A percentile compares a stretch with the other conserved stretches of the same genome.
phyloP scores from a whole-genome alignment of 64 coral and sea anemone genomes.

The Montipora cactus region DNA sequence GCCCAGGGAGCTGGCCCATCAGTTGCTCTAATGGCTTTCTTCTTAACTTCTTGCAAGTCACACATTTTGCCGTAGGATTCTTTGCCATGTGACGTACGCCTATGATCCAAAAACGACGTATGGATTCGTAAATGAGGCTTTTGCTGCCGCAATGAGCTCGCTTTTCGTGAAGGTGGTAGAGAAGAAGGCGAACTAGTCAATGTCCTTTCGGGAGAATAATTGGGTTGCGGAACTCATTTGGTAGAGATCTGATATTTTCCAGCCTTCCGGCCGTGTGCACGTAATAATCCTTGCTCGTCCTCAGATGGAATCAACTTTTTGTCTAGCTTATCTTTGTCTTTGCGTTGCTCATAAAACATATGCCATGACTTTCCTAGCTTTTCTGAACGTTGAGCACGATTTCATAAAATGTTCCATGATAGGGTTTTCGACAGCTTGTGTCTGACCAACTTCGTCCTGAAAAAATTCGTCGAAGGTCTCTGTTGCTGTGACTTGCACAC shows the following conservation, averaged over 20 bases:
- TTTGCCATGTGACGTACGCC: background rate
- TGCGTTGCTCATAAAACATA: no score
- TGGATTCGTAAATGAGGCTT: no score
- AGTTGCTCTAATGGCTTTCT: constrained; percentile 34
- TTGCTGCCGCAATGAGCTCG: constrained; percentile 36
- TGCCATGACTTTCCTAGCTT: no score
- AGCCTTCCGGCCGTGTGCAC: background rate
- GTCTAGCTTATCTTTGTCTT: background rate
- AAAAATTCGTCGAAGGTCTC: no score
- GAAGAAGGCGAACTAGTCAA: background rate
- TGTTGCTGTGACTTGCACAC: no score
- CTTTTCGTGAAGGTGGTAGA: background rate
- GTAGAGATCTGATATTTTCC: no score
- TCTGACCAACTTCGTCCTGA: no score
- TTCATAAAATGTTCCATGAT: constrained; percentile 40
- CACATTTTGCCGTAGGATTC: constrained; percentile 12
- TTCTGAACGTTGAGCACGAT: constrained; percentile 33
- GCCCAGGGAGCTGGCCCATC: no score
- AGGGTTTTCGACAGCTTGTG: constrained; percentile 57
- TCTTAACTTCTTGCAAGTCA: constrained; percentile 49
- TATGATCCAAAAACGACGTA: no score
- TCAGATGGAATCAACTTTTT: background rate
- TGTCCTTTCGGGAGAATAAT: no score
- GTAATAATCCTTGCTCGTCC: constrained; percentile 37
- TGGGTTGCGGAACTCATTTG: no score